These are phyloP conservation scores for Yasuhikotakia modesta DNA, from an alignment of 2,797 vertebrate species.

Conservation along the genomic window DNA sequence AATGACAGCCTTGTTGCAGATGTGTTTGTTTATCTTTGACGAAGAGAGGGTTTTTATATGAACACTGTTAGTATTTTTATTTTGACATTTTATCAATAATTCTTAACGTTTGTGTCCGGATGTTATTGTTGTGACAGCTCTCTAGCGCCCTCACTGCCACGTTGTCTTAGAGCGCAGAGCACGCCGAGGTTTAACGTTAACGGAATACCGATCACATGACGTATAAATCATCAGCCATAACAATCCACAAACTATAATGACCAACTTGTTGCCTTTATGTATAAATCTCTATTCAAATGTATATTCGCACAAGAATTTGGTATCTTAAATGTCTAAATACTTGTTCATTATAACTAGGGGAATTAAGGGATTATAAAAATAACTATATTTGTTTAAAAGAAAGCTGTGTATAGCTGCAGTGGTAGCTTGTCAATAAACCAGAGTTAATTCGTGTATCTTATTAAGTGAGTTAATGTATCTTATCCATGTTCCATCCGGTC, in stretches of 20 bases:
- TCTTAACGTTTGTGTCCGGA: background rate
- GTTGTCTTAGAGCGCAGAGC: constrained; percentile 33
- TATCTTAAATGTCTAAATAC: background rate
- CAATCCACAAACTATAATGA: background rate
- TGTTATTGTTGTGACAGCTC: constrained; percentile 40
- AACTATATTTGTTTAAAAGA: too few species aligned
- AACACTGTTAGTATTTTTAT: too few species aligned
- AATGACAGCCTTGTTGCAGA: background rate
- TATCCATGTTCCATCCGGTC: background rate
- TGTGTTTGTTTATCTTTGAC: background rate
- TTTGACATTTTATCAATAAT: background rate
- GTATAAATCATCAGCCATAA: background rate
- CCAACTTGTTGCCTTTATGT: background rate
- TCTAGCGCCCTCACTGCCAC: constrained; percentile 52
- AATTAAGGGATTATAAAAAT: too few species aligned
- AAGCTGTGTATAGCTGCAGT: background rate
- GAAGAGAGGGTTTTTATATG: background rate
- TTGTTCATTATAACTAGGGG: too few species aligned
- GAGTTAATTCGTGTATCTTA: too few species aligned
- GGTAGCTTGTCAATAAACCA: background rate
- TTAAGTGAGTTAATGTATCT: background rate
- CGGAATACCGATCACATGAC: background rate
- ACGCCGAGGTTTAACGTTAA: background rate
- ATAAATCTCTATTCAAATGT: background rate
- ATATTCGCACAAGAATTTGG: too few species aligned